Evolutionary conservation across 23 tunicate genomes (phyloP), one percentile per base, ranked within the genome.

Genomic region (Halocynthia roretzi): DNA sequence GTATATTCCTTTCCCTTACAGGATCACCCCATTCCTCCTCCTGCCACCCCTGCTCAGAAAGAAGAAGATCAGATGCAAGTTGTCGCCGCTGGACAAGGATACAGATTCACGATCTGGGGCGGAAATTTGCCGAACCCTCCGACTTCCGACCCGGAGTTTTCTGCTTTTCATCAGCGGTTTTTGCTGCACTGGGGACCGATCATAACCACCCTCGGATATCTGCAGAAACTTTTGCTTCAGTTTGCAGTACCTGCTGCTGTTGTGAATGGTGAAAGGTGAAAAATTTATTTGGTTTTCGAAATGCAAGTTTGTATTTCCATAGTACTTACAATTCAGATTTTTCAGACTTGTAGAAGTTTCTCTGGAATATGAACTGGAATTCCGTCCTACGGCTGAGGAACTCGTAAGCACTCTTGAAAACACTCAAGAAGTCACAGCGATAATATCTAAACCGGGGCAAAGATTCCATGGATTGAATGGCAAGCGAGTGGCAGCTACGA

Each of bases 31-130:
- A 67, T 83, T 77, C 96, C 96, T 61, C 96, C 96, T 20, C 96
- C 96, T 6, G 96, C 78, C 67, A 89, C 96, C 51, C 96, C 96
- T 7, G 96, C 96, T 17, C 88, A 74, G 5, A 89, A 89, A 76
- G 95, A 88, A 53, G 88, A 89, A 65, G 90, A 85, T 60, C 79
- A 80, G 31, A 70, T 63, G 70, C 88, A 89, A 70, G 81, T 89
- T 19, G 77, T 89, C 0, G 88, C 96, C 7, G 88, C 88, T 0
- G 67, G 84, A 18, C 75, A 80, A 63, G 87, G 87, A 50, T 89
- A 83, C 82, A 80, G 87, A 51, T 89, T 78, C 60, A 80, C 81
- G 18, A 52, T 89, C 17, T 75, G 80, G 8, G 70, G 76, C 49
- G 88, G 85, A 15, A 62, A 54, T 63, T 76, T 72, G 8, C 78